A percentile compares a stretch with the other conserved stretches of the same genome.
Evolutionary conservation across 2,113 vertebrate species (phyloP).

Genomic region (Pelobates fuscus): DNA sequence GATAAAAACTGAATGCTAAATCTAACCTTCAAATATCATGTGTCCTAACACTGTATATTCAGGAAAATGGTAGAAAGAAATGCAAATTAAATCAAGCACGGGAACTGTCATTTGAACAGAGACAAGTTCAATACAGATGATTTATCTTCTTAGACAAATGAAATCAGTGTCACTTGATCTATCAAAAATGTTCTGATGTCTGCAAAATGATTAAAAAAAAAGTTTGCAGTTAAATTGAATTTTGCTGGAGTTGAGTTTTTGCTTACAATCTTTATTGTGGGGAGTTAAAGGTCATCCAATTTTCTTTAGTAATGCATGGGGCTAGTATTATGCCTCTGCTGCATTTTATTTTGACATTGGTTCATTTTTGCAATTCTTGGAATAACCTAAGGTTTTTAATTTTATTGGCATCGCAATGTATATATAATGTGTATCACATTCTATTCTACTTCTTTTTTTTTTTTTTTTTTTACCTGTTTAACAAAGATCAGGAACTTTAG

Average conservation of each 20-base stretch:
- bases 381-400: conserved; percentile 1
- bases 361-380: conserved; percentile 4
- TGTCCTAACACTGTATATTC: conserved; percentile 68
- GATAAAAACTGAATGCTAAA: no score
- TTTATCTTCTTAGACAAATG: conserved; percentile 83
- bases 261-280: conserved; percentile 14
- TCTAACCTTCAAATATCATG: conserved; percentile 68
- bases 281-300: conserved; percentile 38
- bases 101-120: conserved; percentile 67
- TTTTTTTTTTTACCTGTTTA: no score
- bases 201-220: conserved; percentile 53
- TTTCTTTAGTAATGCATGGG: conserved; percentile 29
- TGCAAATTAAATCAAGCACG: conserved; percentile 80
- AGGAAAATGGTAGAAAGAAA: conserved; percentile 48
- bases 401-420: neutral
- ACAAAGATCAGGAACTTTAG: no score
- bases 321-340: conserved; percentile 6
- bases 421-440: neutral
- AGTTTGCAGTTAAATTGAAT: conserved; percentile 65
- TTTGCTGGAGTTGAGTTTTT: conserved; percentile 70
- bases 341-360: conserved; percentile 30
- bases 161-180: conserved; percentile 76
- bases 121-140: conserved; percentile 76
- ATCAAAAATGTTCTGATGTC: conserved; percentile 66
- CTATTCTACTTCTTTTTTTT: neutral